Evolutionary conservation across 2,888 invertebrate genomes (phyloP).

Genomic region (Cerastoderma edule): DNA sequence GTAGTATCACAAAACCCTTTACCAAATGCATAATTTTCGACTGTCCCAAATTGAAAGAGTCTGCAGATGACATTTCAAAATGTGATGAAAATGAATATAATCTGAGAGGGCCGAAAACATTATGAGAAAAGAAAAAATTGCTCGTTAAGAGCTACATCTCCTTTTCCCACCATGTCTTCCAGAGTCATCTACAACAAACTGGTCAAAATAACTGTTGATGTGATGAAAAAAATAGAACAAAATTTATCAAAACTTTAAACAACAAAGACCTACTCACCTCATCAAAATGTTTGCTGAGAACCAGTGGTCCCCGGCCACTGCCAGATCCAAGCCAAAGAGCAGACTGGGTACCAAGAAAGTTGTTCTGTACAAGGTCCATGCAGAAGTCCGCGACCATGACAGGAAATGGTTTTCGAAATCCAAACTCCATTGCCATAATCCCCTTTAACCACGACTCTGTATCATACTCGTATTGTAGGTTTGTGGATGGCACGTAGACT

Average conservation of each 20-base stretch:
- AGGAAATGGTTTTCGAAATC: constrained; percentile 72
- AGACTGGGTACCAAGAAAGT: constrained; percentile 57
- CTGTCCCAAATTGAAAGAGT: too few relatives aligned
- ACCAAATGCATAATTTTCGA: too few relatives aligned
- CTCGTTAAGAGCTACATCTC: background rate
- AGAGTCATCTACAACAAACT: background rate
- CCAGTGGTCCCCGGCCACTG: constrained; percentile 72
- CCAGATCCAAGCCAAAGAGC: constrained; percentile 76
- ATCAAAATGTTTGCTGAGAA: constrained; percentile 70
- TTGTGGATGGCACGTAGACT: constrained; percentile 64
- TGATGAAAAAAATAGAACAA: background rate
- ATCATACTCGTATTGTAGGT: constrained; percentile 73
- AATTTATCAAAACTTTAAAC: background rate
- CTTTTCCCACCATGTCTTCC: constrained; percentile 7
- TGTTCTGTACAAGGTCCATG: constrained; percentile 48
- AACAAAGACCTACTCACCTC: constrained; percentile 57
- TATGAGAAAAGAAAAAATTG: constrained; percentile 11
- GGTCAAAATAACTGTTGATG: background rate
- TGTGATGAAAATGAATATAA: too few relatives aligned
- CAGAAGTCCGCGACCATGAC: constrained; percentile 66
- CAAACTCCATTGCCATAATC: constrained; percentile 78
- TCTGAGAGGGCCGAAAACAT: too few relatives aligned
- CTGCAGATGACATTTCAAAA: too few relatives aligned
- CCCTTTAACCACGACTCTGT: constrained; percentile 65
- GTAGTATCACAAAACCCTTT: too few relatives aligned